These are phyloP conservation scores for Daptonema setosum DNA, from an alignment of 2,888 invertebrate genomes.

Conservation along the genomic window DNA sequence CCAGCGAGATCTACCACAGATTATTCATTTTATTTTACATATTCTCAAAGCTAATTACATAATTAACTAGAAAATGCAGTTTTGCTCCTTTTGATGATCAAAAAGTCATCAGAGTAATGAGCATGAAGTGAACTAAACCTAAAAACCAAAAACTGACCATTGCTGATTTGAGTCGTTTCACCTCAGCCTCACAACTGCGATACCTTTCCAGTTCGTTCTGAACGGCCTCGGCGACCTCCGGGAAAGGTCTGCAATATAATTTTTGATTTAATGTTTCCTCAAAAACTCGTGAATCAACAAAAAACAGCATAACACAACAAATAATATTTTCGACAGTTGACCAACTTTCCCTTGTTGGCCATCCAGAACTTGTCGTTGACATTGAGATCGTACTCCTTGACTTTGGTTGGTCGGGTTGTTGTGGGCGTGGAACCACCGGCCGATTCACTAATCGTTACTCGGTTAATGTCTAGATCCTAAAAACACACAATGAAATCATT, in stretches of 20 bases:
- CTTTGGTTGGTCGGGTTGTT: slow-evolving; percentile 38
- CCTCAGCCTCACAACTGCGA: slow-evolving; percentile 76
- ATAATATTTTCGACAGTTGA: no score
- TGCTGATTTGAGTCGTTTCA: slow-evolving; percentile 71
- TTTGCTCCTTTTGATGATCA: no score
- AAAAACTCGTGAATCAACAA: background rate
- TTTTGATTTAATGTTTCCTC: no score
- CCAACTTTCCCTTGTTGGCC: slow-evolving; percentile 57
- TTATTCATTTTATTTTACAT: no score
- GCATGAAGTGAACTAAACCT: no score
- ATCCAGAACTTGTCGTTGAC: slow-evolving; percentile 69
- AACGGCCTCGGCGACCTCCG: slow-evolving; percentile 78
- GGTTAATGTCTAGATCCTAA: slow-evolving; percentile 60
- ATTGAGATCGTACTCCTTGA: slow-evolving; percentile 69
- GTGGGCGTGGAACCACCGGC: slow-evolving; percentile 22
- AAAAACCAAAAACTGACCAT: no score
- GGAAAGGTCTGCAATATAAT: slow-evolving; percentile 34
- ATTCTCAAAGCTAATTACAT: no score
- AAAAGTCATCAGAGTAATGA: no score
- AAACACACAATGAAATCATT: no score
- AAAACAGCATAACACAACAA: no score
- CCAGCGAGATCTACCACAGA: no score
- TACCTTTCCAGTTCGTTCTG: slow-evolving; percentile 92
- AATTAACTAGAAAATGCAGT: no score
- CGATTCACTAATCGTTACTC: slow-evolving; percentile 50